Base-by-base conservation (phyloP, 2,888 invertebrate genomes). In the Monochamus alternatus region DNA sequence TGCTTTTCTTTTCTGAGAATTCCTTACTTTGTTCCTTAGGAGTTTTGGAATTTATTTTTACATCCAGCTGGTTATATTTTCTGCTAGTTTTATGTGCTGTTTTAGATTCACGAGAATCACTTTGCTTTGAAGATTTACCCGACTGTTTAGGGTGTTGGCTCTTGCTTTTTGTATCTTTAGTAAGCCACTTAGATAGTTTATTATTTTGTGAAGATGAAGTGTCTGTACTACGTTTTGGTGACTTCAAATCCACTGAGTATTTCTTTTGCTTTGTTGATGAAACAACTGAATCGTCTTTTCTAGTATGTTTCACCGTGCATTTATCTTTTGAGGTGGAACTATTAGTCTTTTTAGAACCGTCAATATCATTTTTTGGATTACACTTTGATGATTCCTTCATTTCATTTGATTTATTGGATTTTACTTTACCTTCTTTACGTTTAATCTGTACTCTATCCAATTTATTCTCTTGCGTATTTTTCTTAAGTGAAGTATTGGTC, bases 41-140 rank as follows among this genome's bases (percentile, higher is more conserved):
- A 3, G 3, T 7, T 9, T 47, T 14, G 22, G 47, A 31, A 47
- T 22, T 31, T 47, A 47, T 47, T 47, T 64, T 64, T 2, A 64
- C 10, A 51, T 22, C 47, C 31, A 64, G 10, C 38, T 68, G 10
- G 8, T 55, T 43, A 22, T 68, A 22, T 68, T 43, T 68, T 38
- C 3, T 58, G n/a, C 12, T 31, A 38, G n/a, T 14, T 66, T 30
- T 47, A 52, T 7, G 3, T 66, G 31, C 31, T 52, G 1, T n/a
- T 66, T 55, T 64, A n/a, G 58, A 58, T 3, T 9, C 22, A 58
- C 3, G 5, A 38, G 38, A 38, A 38, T 58, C 5, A 30, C 9
- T 14, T 58, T 3, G 3, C 47, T 3, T 47, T 47, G 5, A 44
- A 44, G 5, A 9, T 44, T 9, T 44, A 5, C 44, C 44, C 9